A percentile compares a stretch with the other conserved stretches of the same genome.
These are phyloP conservation scores for Cercopithecus petaurista DNA, from an alignment of 2,797 vertebrate species.

Conservation along the genomic window DNA sequence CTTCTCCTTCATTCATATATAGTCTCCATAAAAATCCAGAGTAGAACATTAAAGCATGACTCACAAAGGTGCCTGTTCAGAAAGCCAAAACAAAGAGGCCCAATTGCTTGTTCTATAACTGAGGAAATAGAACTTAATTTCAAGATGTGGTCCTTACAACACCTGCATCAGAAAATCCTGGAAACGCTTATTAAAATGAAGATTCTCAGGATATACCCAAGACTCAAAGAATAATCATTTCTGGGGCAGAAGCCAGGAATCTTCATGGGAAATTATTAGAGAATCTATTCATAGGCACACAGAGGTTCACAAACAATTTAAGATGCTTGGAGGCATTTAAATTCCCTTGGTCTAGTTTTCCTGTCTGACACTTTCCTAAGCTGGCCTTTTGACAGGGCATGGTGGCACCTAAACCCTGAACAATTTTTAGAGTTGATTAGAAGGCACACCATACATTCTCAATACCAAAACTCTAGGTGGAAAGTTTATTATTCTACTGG, in stretches of 20 bases:
- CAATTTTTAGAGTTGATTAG: not conserved
- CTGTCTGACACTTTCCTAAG: not conserved
- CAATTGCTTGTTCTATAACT: not conserved
- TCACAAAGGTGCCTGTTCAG: not conserved
- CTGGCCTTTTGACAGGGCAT: not conserved
- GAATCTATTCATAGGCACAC: not conserved
- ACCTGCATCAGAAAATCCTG: not conserved
- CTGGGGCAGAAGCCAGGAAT: not conserved
- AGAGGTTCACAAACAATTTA: not conserved
- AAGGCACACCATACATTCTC: not conserved
- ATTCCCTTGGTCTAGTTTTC: not conserved
- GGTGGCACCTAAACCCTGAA: not conserved
- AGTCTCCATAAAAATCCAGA: slow-evolving; percentile 6
- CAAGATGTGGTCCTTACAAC: not conserved
- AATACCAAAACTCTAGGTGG: not conserved
- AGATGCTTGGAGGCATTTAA: not conserved
- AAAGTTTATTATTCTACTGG: not conserved
- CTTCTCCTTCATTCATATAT: not conserved
- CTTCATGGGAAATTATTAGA: not conserved
- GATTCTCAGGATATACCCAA: not conserved
- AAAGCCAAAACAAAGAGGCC: not conserved
- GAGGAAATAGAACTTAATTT: not conserved
- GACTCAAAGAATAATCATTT: not conserved
- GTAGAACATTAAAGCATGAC: not conserved
- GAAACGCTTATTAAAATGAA: not conserved